phyloP scores from a whole-genome alignment of 2,113 vertebrate genomes.

The Antechinus stuartii region DNA sequence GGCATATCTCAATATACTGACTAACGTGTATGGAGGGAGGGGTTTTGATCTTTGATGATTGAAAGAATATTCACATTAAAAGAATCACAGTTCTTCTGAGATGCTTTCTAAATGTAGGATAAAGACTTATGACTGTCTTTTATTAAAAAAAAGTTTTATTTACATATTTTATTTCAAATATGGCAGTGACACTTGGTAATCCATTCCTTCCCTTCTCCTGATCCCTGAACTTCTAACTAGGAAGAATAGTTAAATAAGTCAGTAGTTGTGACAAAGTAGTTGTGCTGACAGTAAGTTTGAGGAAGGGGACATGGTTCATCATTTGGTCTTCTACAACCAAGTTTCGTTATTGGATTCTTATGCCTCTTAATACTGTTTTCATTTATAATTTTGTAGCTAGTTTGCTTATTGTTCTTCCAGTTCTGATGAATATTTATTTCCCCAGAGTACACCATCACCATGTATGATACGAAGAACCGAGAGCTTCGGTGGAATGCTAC shows the following conservation, averaged over 20 bases:
- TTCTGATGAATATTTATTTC: conserved; percentile 35
- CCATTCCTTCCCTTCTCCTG: neutral
- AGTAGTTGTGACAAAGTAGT: neutral
- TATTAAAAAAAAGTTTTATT: neutral
- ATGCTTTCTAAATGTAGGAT: neutral
- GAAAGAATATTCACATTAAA: neutral
- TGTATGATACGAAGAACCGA: conserved; percentile 98
- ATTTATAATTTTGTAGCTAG: neutral
- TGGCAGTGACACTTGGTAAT: neutral
- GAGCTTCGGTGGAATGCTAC: conserved; percentile 99
- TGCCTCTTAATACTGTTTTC: neutral
- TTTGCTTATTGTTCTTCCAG: neutral
- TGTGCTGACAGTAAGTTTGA: neutral
- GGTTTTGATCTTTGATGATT: neutral
- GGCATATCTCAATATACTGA: neutral
- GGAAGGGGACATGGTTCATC: neutral
- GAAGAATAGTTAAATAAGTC: neutral
- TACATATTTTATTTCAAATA: neutral
- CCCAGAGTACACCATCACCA: conserved; percentile 98
- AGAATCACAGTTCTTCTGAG: neutral
- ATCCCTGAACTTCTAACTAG: neutral
- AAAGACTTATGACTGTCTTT: neutral
- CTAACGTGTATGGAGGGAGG: neutral
- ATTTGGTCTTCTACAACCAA: neutral
- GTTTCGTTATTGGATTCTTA: neutral